These are phyloP conservation scores for Nothura maculosa DNA, from an alignment of 2,797 vertebrate species.

Conservation along the genomic window DNA sequence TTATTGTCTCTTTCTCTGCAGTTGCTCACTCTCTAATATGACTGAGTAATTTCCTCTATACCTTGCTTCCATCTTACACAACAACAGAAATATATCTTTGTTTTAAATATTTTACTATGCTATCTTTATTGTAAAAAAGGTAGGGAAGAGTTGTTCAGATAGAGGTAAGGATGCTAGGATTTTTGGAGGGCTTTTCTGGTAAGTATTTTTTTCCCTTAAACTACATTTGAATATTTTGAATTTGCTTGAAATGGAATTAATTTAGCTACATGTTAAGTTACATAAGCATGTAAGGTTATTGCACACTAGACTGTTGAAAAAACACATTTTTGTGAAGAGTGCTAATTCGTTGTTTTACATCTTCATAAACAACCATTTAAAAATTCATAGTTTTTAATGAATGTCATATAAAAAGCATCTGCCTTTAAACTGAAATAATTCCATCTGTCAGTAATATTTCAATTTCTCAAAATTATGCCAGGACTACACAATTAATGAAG, in stretches of 20 bases:
- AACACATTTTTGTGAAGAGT: background rate
- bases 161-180: background rate
- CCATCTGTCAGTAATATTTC: background rate
- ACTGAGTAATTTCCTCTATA: background rate
- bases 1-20: background rate
- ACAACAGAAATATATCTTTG: background rate
- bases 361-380: background rate
- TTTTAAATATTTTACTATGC: background rate
- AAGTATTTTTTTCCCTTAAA: background rate
- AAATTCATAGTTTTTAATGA: background rate
- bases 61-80: background rate
- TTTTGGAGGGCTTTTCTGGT: background rate
- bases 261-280: background rate
- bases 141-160: background rate
- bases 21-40: background rate
- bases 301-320: background rate
- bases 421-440: constrained; percentile 13
- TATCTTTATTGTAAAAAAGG: background rate
- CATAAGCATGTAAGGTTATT: background rate
- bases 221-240: background rate
- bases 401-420: background rate
- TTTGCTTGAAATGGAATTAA: background rate
- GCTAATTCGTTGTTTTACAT: background rate
- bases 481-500: background rate
- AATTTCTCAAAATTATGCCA: background rate